Evolutionary conservation across 1,140 invertebrate genomes (phyloP).

Genomic region (Calosoma granatense): DNA sequence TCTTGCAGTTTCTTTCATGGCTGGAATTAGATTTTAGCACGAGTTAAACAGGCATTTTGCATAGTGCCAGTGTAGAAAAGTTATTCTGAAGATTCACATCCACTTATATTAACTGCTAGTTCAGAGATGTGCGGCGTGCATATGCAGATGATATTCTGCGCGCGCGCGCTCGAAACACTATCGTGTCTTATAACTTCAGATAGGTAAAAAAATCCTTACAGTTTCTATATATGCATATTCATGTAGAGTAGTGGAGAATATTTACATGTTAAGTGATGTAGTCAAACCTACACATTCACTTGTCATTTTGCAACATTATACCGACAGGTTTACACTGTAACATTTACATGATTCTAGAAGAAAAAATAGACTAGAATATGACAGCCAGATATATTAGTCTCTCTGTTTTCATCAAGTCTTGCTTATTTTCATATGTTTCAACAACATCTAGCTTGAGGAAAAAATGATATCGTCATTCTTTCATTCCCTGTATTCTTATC

Average conservation of each 20-base stretch:
- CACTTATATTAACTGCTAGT: neutral
- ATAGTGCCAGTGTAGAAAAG: neutral
- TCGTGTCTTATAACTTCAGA: neutral
- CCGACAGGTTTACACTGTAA: neutral
- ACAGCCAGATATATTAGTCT: neutral
- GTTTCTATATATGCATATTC: neutral
- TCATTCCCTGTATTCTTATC: too few relatives aligned
- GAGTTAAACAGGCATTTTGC: neutral
- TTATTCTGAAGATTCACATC: neutral
- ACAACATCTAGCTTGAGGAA: neutral
- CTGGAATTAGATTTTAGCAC: conserved; percentile 1
- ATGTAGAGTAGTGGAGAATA: neutral
- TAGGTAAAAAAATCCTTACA: neutral
- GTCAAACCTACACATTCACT: neutral
- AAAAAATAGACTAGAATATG: neutral
- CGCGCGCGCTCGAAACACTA: too few relatives aligned
- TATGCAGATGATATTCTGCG: too few relatives aligned
- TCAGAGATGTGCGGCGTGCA: too few relatives aligned
- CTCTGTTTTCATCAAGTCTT: neutral
- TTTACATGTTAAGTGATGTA: neutral
- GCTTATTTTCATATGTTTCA: neutral
- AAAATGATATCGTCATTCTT: neutral
- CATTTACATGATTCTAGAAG: neutral
- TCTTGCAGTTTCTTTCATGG: neutral
- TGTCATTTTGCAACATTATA: neutral